A percentile compares a stretch with the other conserved stretches of the same genome.
Evolutionary conservation across 2,113 vertebrate species (phyloP).

Genomic region (Anguilla rostrata): DNA sequence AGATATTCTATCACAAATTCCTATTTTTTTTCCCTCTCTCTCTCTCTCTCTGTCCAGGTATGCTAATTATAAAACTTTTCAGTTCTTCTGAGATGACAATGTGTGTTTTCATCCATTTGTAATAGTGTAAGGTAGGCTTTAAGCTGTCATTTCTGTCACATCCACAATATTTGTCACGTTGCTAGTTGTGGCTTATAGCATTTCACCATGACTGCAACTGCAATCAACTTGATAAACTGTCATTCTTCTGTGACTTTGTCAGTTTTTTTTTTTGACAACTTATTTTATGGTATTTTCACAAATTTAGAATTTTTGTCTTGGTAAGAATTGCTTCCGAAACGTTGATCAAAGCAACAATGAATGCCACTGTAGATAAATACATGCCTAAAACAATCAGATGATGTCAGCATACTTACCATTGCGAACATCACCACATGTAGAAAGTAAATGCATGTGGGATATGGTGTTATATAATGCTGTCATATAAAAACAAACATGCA

Average conservation of each 20-base stretch:
- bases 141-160: constrained; percentile 19
- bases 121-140: constrained; percentile 18
- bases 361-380: no score
- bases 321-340: no score
- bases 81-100: constrained; percentile 58
- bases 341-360: no score
- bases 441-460: no score
- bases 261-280: background rate
- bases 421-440: background rate
- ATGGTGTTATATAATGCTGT: no score
- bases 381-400: background rate
- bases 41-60: constrained; percentile 45
- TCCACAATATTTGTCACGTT: background rate
- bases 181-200: background rate
- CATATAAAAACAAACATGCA: background rate
- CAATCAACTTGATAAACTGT: background rate
- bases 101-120: constrained; percentile 33
- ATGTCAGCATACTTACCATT: background rate
- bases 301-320: no score
- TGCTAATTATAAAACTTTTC: constrained; percentile 63
- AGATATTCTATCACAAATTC: constrained; percentile 50
- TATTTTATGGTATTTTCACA: background rate
- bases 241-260: background rate
- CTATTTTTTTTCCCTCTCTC: constrained; percentile 9
- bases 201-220: background rate